Evolutionary conservation across 1,140 invertebrate species (phyloP).

Genomic region (Macrocentrus cingulum): DNA sequence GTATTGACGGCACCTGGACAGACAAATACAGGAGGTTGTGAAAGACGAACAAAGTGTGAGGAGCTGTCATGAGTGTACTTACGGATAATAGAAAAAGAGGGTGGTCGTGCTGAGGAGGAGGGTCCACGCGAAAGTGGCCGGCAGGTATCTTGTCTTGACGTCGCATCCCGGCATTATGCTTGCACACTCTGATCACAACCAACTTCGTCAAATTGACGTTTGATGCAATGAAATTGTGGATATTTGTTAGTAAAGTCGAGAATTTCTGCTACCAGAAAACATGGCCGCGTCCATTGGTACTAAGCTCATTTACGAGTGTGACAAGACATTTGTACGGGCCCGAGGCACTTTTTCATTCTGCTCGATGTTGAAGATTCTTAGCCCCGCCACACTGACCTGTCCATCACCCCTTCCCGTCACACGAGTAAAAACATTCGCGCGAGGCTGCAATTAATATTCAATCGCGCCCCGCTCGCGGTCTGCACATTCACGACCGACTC

Average conservation of each 20-base stretch:
- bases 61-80: slow-evolving; percentile 68
- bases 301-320: slow-evolving; percentile 40
- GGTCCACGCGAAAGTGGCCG: slow-evolving; percentile 94
- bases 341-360: slow-evolving; percentile 13
- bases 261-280: slow-evolving; percentile 57
- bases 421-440: slow-evolving; percentile 21
- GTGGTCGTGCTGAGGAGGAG: slow-evolving; percentile 86
- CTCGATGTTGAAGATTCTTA: not conserved
- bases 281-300: slow-evolving; percentile 56
- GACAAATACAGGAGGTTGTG: too few species aligned
- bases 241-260: slow-evolving; percentile 37
- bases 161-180: slow-evolving; percentile 89
- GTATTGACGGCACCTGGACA: slow-evolving; percentile 84
- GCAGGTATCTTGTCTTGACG: slow-evolving; percentile 90
- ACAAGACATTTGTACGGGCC: not conserved
- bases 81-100: slow-evolving; percentile 96
- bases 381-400: slow-evolving; percentile 4
- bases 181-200: slow-evolving; percentile 7
- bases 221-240: too few species aligned
- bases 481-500: not conserved
- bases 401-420: slow-evolving; percentile 13
- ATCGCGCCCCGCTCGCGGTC: slow-evolving; percentile 15
- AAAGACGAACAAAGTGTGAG: too few species aligned
- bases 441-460: slow-evolving; percentile 24
- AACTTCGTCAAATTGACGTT: too few species aligned